Evolutionary conservation across 1,140 invertebrate genomes (phyloP).

Genomic region (Procambarus clarkii): DNA sequence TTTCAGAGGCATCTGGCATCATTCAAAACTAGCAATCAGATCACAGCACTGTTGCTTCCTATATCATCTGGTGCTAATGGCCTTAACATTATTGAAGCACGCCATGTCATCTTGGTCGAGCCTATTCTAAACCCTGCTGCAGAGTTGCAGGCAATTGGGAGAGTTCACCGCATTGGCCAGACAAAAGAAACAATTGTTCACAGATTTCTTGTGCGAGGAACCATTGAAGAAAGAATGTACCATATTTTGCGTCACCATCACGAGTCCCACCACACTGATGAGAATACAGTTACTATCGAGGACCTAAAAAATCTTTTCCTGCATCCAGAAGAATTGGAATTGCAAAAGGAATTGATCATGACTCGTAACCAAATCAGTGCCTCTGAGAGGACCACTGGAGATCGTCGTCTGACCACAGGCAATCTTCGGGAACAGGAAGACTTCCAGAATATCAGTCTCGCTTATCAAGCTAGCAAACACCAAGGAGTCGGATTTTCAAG

Average conservation of each 20-base stretch:
- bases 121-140: conserved; percentile 85
- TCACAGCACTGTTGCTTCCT: conserved; percentile 83
- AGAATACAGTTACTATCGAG: conserved; percentile 73
- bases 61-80: conserved; percentile 85
- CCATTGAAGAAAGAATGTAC: conserved; percentile 84
- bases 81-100: conserved; percentile 87
- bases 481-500: background rate
- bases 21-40: conserved; percentile 77
- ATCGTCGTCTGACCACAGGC: no score
- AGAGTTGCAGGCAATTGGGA: conserved; percentile 86
- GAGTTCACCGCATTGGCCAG: conserved; percentile 88
- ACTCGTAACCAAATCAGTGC: background rate
- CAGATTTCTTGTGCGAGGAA: conserved; percentile 82
- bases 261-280: conserved; percentile 57
- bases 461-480: background rate
- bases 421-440: background rate
- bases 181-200: conserved; percentile 78
- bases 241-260: conserved; percentile 72
- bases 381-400: background rate
- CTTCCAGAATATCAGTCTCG: no score
- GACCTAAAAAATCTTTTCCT: conserved; percentile 72
- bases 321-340: conserved; percentile 74
- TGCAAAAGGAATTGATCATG: conserved; percentile 72
- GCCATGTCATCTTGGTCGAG: conserved; percentile 86
- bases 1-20: conserved; percentile 74